Evolutionary conservation across 1,140 invertebrate species (phyloP).

Genomic region (Samia ricini): DNA sequence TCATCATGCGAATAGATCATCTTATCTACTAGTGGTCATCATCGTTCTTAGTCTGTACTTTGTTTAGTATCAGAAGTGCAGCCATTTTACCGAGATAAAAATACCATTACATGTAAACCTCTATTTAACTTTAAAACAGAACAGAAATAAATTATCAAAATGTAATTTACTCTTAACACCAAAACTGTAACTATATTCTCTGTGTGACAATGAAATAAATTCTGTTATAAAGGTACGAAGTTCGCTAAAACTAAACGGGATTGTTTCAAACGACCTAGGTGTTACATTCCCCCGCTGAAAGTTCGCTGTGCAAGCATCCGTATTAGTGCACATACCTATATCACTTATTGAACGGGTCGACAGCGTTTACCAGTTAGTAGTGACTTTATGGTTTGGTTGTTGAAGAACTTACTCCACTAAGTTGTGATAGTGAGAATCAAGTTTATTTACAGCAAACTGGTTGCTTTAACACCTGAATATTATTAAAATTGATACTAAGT

Average conservation of each 20-base stretch:
- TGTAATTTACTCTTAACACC: no score
- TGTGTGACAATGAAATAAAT: neutral
- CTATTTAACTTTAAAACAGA: no score
- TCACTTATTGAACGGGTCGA: neutral
- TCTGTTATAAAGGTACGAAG: neutral
- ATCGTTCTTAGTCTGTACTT: no score
- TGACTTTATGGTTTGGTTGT: neutral
- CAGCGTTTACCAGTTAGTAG: neutral
- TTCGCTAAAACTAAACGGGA: slow-evolving; percentile 5
- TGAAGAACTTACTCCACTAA: neutral
- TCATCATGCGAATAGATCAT: no score
- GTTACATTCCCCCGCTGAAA: slow-evolving; percentile 4
- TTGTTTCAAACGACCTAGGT: slow-evolving; percentile 10
- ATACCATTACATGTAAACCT: no score
- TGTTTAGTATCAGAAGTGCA: no score
- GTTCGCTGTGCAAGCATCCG: neutral
- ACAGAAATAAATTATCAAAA: no score
- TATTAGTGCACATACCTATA: neutral
- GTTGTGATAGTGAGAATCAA: neutral
- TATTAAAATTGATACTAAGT: no score
- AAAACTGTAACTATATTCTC: no score
- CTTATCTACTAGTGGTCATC: no score
- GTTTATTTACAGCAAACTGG: neutral
- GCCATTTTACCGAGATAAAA: no score
- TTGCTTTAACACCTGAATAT: neutral